Base-by-base conservation (phyloP, 2,888 invertebrate species). In the Leptinotarsa tumamoca region DNA sequence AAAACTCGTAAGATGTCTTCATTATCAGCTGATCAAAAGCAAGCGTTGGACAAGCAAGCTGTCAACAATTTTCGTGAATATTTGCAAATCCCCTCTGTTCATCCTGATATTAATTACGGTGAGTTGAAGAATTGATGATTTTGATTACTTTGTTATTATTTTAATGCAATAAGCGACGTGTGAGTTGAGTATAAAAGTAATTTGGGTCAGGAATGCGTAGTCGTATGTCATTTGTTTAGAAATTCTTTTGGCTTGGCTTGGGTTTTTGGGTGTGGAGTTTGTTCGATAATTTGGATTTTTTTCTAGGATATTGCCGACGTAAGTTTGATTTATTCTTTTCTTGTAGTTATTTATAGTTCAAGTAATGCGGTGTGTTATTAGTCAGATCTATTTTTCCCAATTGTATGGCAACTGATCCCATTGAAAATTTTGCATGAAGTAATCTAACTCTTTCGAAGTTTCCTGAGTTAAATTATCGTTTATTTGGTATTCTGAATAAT, bases 101-200 rank as follows among this genome's bases (percentile, higher is more conserved):
- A 97, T 84, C 97, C 98, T 0, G 89, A 95, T 85, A 90, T 96
- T 5, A 91, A 97, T 87, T 98, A 98, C 87, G 93, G 97, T 96
- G 89, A 91, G 92, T 89, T 78, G 67, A 49, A 21, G 15, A 68
- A 68, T 68, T 51, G 23, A 51, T 23, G 21, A 68, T 58, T 18
- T 15, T 23, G 27, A 68, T 52, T 7, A 17, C 50, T 51, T 52
- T 21, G 17, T 7, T 51, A 2, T 68, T n/a, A 50, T 27, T 50
- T 50, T n/a, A 17, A 23, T 13, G 23, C 21, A 17, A 21, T 13
- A 13, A 23, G 21, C 3, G 5, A 68, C 50, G 18, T 63, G 18
- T 18, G 43, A 7, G 3, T 61, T n/a, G 27, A 7, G 56, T 23
- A 49, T 18, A 3, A 18, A 61, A 58, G 17, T 70, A 15, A 68